These are phyloP conservation scores for Brachionus sp. DNA, from an alignment of 1,140 invertebrate genomes.

Conservation along the genomic window DNA sequence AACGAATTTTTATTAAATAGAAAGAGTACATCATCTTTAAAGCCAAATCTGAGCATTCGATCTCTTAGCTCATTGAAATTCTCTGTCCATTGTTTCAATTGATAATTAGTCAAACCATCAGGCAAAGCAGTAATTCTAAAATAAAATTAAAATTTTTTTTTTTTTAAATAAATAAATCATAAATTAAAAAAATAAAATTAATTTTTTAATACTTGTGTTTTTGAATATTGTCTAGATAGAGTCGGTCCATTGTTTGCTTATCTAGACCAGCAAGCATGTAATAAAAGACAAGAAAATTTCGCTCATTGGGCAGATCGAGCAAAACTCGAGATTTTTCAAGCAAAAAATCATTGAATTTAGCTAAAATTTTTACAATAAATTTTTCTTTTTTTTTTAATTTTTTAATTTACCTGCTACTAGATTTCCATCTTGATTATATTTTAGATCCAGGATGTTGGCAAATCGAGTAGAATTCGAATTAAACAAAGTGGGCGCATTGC, in stretches of 20 bases:
- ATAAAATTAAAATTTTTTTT: background rate
- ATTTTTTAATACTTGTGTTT: slow-evolving; percentile 16
- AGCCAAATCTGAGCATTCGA: slow-evolving; percentile 47
- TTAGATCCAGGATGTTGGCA: slow-evolving; percentile 80
- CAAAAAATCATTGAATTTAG: slow-evolving; percentile 42
- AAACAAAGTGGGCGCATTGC: slow-evolving; percentile 90
- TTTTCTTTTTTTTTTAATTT: background rate
- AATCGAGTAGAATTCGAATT: slow-evolving; percentile 94
- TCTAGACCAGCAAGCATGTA: slow-evolving; percentile 38
- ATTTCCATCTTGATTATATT: slow-evolving; percentile 72
- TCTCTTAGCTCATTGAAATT: slow-evolving; percentile 49
- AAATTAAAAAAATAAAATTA: background rate
- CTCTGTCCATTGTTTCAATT: slow-evolving; percentile 44
- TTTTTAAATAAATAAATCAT: background rate
- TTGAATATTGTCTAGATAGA: slow-evolving; percentile 34
- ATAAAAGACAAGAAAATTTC: slow-evolving; percentile 45
- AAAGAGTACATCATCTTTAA: slow-evolving; percentile 47
- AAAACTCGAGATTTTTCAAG: slow-evolving; percentile 41
- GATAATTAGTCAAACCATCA: slow-evolving; percentile 14
- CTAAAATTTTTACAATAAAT: background rate
- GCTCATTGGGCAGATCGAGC: slow-evolving; percentile 18
- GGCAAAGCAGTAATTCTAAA: slow-evolving; percentile 12
- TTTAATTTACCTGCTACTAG: slow-evolving; percentile 63
- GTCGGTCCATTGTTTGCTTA: background rate
- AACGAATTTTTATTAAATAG: background rate